Evolutionary conservation across 2,113 vertebrate species (phyloP), one percentile per base, ranked within the genome.

Genomic region (Brachyhypopomus gauderio): DNA sequence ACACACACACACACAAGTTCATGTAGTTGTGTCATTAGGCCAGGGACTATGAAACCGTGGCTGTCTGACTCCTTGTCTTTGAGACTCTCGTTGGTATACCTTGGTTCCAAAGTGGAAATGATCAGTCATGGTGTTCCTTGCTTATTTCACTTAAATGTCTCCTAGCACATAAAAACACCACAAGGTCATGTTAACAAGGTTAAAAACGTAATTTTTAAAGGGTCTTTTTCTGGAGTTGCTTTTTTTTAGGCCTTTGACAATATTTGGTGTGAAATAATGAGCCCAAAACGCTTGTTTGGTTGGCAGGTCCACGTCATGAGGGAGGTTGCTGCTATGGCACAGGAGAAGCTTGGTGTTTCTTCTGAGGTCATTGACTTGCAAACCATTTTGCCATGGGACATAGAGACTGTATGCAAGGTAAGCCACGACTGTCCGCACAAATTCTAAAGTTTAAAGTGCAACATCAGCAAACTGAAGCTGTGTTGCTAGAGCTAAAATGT

Each of bases 371-470:
- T 99, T 56, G 97, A 99, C 85, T 90, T 99, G 23, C 96, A 93
- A 87, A 99, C 97, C 9, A 97, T 99, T 88, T 86, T 98, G 77
- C 98, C 98, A 36, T 99, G 98, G 98, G 98, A 99, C 88, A 60
- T 85, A 34, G 98, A 98, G 72, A 97, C 98, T 0, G 55, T 99
- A 87, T 98, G 97, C 86, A 98, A 98, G 95, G 98, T 98, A 93
- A 86, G 72, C 25, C 62, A 9, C 16, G 0, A 17, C 19, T 34
- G 23, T 45, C 25, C 52, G 34, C 67, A 16, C 36, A 7, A 23
- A 25, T 8, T 17, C 7, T 19, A 0, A 56, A 17, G 30, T 1
- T 67, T 3, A 11, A 67, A 34, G 16, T 36, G 30, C 64, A 64
- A 17, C 16, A 17, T 67, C 30, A 67, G 34, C 3, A 7, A 17